Conservation (phyloP, 1,140 invertebrate genomes). For the Acromyrmex echinatior region DNA sequence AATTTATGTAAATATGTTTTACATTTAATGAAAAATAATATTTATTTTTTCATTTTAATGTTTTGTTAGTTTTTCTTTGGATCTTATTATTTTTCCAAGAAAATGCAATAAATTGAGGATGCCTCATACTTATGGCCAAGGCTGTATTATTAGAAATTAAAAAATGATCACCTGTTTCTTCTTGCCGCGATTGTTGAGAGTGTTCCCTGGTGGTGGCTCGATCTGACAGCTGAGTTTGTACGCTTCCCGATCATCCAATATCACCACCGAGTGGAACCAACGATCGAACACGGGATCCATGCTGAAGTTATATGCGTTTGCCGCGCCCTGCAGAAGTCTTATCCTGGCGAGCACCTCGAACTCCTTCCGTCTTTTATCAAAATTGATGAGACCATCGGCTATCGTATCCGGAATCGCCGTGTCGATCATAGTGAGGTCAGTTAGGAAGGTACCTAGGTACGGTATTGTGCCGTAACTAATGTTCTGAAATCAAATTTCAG, state of each 20-base stretch:
- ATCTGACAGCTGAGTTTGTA: constrained; percentile 97
- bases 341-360: constrained; percentile 99
- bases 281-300: constrained; percentile 94
- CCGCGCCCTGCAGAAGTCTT: constrained; percentile 98
- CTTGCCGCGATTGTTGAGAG: constrained; percentile 81
- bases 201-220: constrained; percentile 90
- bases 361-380: constrained; percentile 99
- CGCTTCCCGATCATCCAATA: constrained; percentile 96
- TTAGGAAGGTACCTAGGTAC: constrained; percentile 99
- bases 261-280: constrained; percentile 96
- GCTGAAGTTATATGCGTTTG: constrained; percentile 97
- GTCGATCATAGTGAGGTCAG: constrained; percentile 99
- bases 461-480: constrained; percentile 98
- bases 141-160: background rate
- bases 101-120: no score
- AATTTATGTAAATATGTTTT: no score
- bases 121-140: no score
- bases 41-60: no score
- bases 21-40: no score
- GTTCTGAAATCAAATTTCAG: constrained; percentile 83
- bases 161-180: constrained; percentile 81
- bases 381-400: constrained; percentile 96
- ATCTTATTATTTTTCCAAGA: no score
- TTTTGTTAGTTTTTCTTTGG: no score
- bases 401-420: constrained; percentile 97